phyloP scores from a whole-genome alignment of 2,113 vertebrate genomes.

The Lophura nycthemera region DNA sequence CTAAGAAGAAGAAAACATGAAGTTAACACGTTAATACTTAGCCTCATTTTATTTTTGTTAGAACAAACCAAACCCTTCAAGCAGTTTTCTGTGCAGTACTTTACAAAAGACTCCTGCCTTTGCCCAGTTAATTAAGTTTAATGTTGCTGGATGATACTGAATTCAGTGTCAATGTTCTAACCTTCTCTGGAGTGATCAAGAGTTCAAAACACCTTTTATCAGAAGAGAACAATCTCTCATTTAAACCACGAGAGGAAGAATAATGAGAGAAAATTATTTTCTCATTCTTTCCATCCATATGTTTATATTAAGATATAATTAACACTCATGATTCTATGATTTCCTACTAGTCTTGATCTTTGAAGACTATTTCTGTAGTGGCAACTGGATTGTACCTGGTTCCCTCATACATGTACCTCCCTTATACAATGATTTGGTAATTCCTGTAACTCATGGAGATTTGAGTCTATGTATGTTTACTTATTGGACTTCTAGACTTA shows the following conservation, averaged over 20 bases:
- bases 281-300: not conserved
- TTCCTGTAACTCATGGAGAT: not conserved
- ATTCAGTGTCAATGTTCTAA: not conserved
- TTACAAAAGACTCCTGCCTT: not conserved
- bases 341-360: not conserved
- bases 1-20: constrained; percentile 75
- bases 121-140: not conserved
- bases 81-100: not conserved
- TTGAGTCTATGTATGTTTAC: not conserved
- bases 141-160: not conserved
- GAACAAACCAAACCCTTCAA: not conserved
- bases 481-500: not conserved
- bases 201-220: not conserved
- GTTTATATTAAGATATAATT: not conserved
- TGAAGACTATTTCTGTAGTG: not conserved
- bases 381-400: not conserved
- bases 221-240: not conserved
- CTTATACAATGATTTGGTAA: not conserved
- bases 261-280: not conserved
- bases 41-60: not conserved
- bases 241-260: not conserved
- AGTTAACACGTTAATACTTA: constrained; percentile 37
- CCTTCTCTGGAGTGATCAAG: not conserved
- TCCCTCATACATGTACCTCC: not conserved
- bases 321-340: not conserved